Conservation (phyloP, 2,113 vertebrate species). For the zebrafish (Danio rerio) region GRCz12tu NC_133181.1:60547001-60547500, state of each 20-base stretch:
- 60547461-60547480: too few species aligned
- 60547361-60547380: not conserved
- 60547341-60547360: not conserved
- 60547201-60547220: not conserved
- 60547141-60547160: not conserved
- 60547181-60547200: not conserved
- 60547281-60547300: not conserved
- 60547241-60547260: slow-evolving; percentile 12
- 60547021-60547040: too few species aligned
- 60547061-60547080: not conserved
- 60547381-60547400: not conserved
- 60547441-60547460: too few species aligned
- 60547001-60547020: too few species aligned
- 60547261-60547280: slow-evolving; percentile 10
- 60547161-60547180: not conserved
- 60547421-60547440: not conserved
- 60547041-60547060: too few species aligned
- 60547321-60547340: not conserved
- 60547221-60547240: not conserved
- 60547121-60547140: not conserved
- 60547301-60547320: not conserved
- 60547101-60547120: not conserved
- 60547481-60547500: too few species aligned
- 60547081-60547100: not conserved
- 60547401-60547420: not conserved